These are phyloP conservation scores for Pelagia noctiluca DNA, from an alignment of 30 jellyfish, hydroid and myxozoan genomes.

Conservation along the genomic window DNA sequence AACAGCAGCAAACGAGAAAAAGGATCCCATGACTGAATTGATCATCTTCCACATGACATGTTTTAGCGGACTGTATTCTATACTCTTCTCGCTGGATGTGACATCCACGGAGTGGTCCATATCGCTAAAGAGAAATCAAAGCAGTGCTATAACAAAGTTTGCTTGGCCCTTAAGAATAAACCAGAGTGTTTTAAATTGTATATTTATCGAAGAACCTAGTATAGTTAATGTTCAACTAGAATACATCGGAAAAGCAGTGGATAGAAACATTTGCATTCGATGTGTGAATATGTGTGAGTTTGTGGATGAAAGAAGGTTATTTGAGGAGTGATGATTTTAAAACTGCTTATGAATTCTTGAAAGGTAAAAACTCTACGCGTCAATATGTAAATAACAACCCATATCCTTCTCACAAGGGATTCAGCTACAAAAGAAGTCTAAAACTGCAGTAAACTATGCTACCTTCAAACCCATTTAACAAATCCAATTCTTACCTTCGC, in stretches of 20 bases:
- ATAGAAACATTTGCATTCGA: not conserved
- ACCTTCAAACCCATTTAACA: too few relatives aligned
- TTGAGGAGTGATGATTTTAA: too few relatives aligned
- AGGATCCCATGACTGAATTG: constrained; percentile 53
- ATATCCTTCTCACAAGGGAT: too few relatives aligned
- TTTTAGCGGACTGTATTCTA: constrained; percentile 1
- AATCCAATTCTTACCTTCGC: too few relatives aligned
- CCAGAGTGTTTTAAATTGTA: not conserved
- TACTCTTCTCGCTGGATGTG: not conserved
- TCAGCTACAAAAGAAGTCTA: too few relatives aligned
- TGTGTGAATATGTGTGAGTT: not conserved
- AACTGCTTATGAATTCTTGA: too few relatives aligned
- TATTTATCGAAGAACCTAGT: not conserved
- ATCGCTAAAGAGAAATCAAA: not conserved
- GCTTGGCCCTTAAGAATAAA: not conserved
- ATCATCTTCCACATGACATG: constrained; percentile 46
- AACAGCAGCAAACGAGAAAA: constrained; percentile 45
- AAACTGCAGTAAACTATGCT: too few relatives aligned
- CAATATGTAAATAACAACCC: too few relatives aligned
- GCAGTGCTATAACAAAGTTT: not conserved
- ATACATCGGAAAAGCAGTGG: not conserved
- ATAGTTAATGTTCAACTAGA: not conserved
- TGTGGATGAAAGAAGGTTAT: too few relatives aligned
- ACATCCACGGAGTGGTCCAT: not conserved
- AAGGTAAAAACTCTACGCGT: too few relatives aligned